These are phyloP conservation scores for Nycticebus coucang DNA, from an alignment of 2,113 vertebrate species.

Conservation along the genomic window DNA sequence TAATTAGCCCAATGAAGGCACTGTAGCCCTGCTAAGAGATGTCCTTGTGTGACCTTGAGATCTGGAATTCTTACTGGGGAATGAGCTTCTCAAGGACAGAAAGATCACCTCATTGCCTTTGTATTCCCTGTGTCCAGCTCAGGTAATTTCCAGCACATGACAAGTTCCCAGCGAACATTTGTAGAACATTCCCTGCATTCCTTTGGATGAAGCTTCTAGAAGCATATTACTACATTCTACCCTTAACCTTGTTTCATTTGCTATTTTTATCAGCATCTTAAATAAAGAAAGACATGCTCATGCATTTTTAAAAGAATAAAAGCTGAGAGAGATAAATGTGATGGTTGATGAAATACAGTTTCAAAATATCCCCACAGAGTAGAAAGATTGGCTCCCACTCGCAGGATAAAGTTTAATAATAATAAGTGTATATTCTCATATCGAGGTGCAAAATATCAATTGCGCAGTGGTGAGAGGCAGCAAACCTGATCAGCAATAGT, in stretches of 20 bases:
- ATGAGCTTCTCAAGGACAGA: not conserved
- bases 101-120: not conserved
- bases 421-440: not conserved
- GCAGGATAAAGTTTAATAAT: not conserved
- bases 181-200: not conserved
- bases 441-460: not conserved
- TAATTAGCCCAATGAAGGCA: slow-evolving; percentile 41
- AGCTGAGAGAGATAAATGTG: not conserved
- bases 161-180: not conserved
- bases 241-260: not conserved
- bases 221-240: not conserved
- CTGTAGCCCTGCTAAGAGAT: not conserved
- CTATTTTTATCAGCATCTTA: slow-evolving; percentile 18
- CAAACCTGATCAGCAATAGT: not conserved
- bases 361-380: slow-evolving; percentile 7
- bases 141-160: not conserved
- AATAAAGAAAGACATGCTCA: not conserved
- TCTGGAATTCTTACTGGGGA: not conserved
- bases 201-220: not conserved
- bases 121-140: not conserved
- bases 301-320: slow-evolving; percentile 25
- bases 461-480: not conserved
- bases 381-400: not conserved
- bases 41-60: not conserved
- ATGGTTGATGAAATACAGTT: not conserved